Percentiles rank a stretch among this genome's conserved stretches.
Evolutionary conservation across 1,140 invertebrate species (phyloP).

Genomic region (Drosophila gunungcola): DNA sequence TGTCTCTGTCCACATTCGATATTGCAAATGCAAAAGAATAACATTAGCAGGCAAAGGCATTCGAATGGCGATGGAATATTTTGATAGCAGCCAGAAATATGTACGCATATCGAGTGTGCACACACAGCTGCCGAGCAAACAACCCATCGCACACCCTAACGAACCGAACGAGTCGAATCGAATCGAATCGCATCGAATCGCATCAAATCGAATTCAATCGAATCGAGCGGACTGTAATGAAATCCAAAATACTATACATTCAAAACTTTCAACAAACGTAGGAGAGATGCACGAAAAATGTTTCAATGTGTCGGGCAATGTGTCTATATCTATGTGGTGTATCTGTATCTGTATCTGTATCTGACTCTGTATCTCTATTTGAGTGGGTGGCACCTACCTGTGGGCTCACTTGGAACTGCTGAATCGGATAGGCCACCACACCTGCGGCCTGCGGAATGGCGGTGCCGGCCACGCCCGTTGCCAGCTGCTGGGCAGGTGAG

Average conservation of each 20-base stretch:
- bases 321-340: conserved; percentile 23
- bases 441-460: conserved; percentile 88
- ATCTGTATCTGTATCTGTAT: conserved; percentile 20
- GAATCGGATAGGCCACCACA: conserved; percentile 92
- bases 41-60: conserved; percentile 42
- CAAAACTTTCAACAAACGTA: conserved; percentile 71
- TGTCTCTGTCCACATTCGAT: conserved; percentile 14
- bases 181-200: conserved; percentile 9
- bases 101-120: conserved; percentile 17
- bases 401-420: conserved; percentile 92
- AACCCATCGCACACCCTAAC: conserved; percentile 46
- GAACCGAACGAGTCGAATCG: conserved; percentile 29
- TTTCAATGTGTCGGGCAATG: conserved; percentile 52
- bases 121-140: conserved; percentile 33
- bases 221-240: conserved; percentile 13
- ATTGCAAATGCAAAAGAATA: conserved; percentile 45
- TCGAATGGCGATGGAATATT: conserved; percentile 35
- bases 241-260: conserved; percentile 61
- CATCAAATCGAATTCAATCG: conserved; percentile 17
- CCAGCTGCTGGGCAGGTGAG: conserved; percentile 86
- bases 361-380: conserved; percentile 10
- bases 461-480: conserved; percentile 86
- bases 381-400: conserved; percentile 68
- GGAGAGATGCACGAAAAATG: conserved; percentile 60
- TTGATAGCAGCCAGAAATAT: conserved; percentile 40